Evolutionary conservation across 2,113 vertebrate genomes (phyloP).

Genomic region (Azemiops feae): DNA sequence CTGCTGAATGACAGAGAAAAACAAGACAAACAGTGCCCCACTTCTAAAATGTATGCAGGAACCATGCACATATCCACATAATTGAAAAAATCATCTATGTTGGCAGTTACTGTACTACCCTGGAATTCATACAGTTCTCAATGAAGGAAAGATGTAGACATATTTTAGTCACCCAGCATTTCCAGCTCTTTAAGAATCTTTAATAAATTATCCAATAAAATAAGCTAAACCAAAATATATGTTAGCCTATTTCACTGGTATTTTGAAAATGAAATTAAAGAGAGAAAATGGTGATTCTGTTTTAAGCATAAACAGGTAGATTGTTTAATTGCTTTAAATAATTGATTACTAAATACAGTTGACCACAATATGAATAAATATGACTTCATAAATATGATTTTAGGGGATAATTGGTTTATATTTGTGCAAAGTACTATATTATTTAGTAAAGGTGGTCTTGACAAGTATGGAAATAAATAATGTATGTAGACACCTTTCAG

Average conservation of each 20-base stretch:
- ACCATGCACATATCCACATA: neutral
- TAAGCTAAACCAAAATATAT: constrained; percentile 21
- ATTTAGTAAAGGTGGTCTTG: constrained; percentile 63
- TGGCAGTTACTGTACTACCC: neutral
- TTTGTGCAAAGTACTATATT: constrained; percentile 52
- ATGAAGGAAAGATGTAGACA: constrained; percentile 1
- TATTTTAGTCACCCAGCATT: neutral
- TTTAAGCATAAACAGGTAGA: constrained; percentile 13
- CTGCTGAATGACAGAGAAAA: neutral
- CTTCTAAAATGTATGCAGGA: neutral
- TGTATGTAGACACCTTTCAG: constrained; percentile 47
- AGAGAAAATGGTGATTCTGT: neutral
- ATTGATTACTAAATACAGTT: neutral
- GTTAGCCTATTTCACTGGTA: neutral
- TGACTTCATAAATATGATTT: constrained; percentile 47
- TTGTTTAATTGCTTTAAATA: constrained; percentile 3
- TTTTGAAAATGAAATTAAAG: constrained; percentile 5
- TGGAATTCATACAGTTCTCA: constrained; percentile 1
- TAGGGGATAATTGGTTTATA: constrained; percentile 56
- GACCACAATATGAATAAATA: constrained; percentile 31
- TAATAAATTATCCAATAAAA: neutral
- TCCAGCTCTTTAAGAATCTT: neutral
- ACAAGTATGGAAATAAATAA: constrained; percentile 62
- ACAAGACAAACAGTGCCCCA: neutral
- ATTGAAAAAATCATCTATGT: neutral